phyloP scores from a whole-genome alignment of 2,888 invertebrate genomes.

The Sipha maydis region DNA sequence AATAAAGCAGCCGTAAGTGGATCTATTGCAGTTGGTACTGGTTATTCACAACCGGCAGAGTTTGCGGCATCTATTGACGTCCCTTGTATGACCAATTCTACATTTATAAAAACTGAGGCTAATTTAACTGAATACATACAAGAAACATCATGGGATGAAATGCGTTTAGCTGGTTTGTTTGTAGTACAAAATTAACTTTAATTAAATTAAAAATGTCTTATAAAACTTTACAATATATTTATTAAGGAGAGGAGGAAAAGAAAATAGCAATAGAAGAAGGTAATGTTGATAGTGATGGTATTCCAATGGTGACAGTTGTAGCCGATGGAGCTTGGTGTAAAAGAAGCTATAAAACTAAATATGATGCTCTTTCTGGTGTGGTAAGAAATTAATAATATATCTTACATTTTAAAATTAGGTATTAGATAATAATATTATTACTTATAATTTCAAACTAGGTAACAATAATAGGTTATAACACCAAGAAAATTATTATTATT shows the following conservation, averaged over 20 bases:
- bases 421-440: constrained; percentile 1
- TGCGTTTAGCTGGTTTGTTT: constrained; percentile 13
- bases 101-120: constrained; percentile 4
- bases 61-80: no score
- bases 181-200: no score
- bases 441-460: constrained; percentile 53
- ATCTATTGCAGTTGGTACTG: no score
- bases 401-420: no score
- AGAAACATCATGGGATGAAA: constrained; percentile 14
- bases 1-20: constrained; percentile 30
- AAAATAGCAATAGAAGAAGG: constrained; percentile 12
- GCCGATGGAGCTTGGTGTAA: constrained; percentile 22
- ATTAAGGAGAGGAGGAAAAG: constrained; percentile 4
- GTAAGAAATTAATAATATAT: background rate
- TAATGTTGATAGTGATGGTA: constrained; percentile 7
- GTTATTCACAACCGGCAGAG: background rate
- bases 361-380: constrained; percentile 24
- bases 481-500: constrained; percentile 65
- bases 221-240: constrained; percentile 2
- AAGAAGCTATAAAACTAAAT: constrained; percentile 13
- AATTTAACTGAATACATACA: background rate
- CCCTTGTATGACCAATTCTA: no score
- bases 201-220: background rate
- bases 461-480: constrained; percentile 63
- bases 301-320: constrained; percentile 16